These are phyloP conservation scores for Toxotes chatareus DNA, from an alignment of 2,113 vertebrate genomes.

Conservation along the genomic window DNA sequence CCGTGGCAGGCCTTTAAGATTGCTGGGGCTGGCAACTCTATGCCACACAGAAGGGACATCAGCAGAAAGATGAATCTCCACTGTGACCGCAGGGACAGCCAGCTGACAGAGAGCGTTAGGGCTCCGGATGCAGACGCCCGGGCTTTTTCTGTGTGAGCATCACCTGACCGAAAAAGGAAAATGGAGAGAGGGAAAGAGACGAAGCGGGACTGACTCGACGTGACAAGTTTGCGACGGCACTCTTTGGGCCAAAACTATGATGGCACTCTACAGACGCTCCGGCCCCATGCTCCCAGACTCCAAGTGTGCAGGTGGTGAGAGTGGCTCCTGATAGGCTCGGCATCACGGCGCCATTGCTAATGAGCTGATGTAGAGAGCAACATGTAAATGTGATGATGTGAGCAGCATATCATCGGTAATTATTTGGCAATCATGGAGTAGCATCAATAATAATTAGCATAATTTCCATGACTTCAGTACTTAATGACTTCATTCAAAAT, in stretches of 20 bases:
- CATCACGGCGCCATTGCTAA: slow-evolving; percentile 42
- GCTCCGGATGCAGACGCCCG: slow-evolving; percentile 51
- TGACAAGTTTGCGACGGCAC: slow-evolving; percentile 56
- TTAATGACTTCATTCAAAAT: slow-evolving; percentile 76
- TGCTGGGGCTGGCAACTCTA: slow-evolving; percentile 65
- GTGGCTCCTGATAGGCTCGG: slow-evolving; percentile 36
- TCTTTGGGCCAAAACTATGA: slow-evolving; percentile 43
- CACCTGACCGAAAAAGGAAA: slow-evolving; percentile 53
- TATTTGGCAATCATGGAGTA: slow-evolving; percentile 79
- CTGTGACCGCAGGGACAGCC: slow-evolving; percentile 71
- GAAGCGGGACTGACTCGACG: slow-evolving; percentile 49
- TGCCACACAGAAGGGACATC: slow-evolving; percentile 63
- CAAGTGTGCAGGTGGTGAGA: slow-evolving; percentile 51
- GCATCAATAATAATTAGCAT: slow-evolving; percentile 82
- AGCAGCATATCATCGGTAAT: slow-evolving; percentile 78
- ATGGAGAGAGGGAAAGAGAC: slow-evolving; percentile 18
- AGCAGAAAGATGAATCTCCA: slow-evolving; percentile 76
- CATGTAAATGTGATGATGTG: slow-evolving; percentile 78
- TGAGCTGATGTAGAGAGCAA: slow-evolving; percentile 66
- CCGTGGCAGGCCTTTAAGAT: slow-evolving; percentile 70
- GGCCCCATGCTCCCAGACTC: neutral
- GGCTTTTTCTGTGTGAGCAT: slow-evolving; percentile 60
- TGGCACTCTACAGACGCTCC: slow-evolving; percentile 24
- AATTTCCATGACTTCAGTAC: slow-evolving; percentile 69
- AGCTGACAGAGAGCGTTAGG: slow-evolving; percentile 78